These are phyloP conservation scores for Glareola pratincola DNA, from an alignment of 2,113 vertebrate genomes.

Conservation along the genomic window DNA sequence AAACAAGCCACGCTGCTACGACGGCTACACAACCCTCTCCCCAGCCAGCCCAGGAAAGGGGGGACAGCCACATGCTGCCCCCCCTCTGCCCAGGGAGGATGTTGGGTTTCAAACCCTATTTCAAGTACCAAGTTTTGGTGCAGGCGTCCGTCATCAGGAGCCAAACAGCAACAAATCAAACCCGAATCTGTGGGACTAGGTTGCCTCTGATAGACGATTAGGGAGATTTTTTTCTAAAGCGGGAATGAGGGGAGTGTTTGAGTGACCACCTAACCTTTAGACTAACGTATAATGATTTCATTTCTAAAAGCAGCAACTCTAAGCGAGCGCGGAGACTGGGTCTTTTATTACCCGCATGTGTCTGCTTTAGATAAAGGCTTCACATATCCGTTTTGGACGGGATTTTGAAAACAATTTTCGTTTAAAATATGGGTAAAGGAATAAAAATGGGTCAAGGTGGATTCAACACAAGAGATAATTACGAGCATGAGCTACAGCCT, in stretches of 20 bases:
- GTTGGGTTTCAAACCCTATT: background rate
- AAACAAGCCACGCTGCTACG: background rate
- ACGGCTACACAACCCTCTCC: background rate
- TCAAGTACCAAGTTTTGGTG: background rate
- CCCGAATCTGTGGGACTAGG: background rate
- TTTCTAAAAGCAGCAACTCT: background rate
- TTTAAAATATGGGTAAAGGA: conserved; percentile 2
- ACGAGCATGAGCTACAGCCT: conserved; percentile 15
- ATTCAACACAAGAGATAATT: background rate
- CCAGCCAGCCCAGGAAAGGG: background rate
- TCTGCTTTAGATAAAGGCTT: conserved; percentile 25
- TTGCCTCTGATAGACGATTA: background rate
- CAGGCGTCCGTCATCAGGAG: background rate
- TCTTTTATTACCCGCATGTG: background rate
- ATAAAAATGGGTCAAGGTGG: conserved; percentile 25
- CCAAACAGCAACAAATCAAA: background rate
- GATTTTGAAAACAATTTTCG: background rate
- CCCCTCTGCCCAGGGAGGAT: background rate
- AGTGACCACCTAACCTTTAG: background rate
- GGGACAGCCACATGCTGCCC: background rate
- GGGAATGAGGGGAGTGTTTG: background rate
- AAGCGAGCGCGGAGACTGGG: background rate
- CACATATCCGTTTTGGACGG: background rate
- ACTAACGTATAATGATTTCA: background rate
- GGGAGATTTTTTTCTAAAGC: background rate